Base-by-base conservation (phyloP, 2,888 invertebrate species). In the Leucophenga maculata region DNA sequence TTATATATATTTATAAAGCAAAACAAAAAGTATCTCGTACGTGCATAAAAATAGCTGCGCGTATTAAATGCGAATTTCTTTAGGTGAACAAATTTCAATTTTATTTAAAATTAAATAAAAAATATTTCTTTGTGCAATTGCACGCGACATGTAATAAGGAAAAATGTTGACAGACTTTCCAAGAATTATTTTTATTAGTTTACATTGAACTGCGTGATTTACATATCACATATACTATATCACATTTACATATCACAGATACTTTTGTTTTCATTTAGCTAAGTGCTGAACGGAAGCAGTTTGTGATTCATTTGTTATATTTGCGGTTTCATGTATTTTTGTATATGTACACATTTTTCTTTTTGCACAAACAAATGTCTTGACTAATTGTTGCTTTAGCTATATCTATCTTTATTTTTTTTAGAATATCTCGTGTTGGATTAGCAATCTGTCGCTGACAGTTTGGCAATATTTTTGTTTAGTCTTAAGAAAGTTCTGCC, bases 221-320 rank as follows among this genome's bases (percentile, higher is more conserved):
- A 18, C 55, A 22, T 26, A 26, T 55, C 22, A 26, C 3, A 20
- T 20, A 55, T 55, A 9, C 14, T 6, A 55, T n/a, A n/a, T n/a
- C n/a, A 22, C 11, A 22, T 22, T 55, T 6, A 22, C 26, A 22
- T 14, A 6, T 39, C 1, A 11, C 8, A 39, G 39, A 39, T 39
- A 39, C 39, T 39, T 39, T 39, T 39, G 26, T 39, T 11, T 11
- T 8, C 39, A 39, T 11, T 11, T 39, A 39, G 20, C 55, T 18
- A 18, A 11, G 55, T 26, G 22, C 55, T 20, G 22, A 55, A 22
- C 55, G 13, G 13, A 55, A 11, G 18, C 20, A 55, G 20, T 22
- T 55, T 55, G 22, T 55, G 55, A 55, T 22, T 55, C 55, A 55
- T 55, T 55, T 55, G 55, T 55, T 55, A 26, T 55, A 14, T 55